phyloP scores from a whole-genome alignment of 2,113 vertebrate species.

The Tenebrosternarchus preto region DNA sequence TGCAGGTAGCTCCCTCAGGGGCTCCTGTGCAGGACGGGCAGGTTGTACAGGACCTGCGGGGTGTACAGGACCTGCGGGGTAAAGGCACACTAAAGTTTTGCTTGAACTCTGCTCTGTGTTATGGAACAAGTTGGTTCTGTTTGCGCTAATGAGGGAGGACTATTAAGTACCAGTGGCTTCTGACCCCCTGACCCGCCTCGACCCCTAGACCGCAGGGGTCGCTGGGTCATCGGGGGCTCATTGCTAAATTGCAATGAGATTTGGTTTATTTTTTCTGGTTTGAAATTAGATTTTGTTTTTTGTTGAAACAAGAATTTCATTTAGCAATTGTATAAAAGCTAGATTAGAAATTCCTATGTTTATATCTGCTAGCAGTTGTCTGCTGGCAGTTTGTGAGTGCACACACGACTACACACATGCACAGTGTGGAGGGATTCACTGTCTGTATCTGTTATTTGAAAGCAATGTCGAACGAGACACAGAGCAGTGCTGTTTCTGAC shows the following conservation, averaged over 20 bases:
- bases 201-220: too few relatives aligned
- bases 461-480: slow-evolving; percentile 23
- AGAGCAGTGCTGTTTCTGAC: slow-evolving; percentile 20
- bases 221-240: neutral
- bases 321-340: neutral
- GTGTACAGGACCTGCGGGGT: neutral
- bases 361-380: neutral
- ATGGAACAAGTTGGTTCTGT: neutral
- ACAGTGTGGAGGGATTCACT: neutral
- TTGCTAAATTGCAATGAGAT: neutral
- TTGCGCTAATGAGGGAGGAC: too few relatives aligned
- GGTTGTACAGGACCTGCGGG: neutral
- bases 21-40: too few relatives aligned
- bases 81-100: neutral
- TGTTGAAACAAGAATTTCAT: neutral
- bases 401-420: neutral
- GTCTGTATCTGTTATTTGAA: slow-evolving; percentile 27
- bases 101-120: neutral
- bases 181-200: too few relatives aligned
- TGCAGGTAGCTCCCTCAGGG: too few relatives aligned
- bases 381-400: neutral
- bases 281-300: neutral
- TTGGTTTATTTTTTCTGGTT: neutral
- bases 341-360: neutral
- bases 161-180: too few relatives aligned